phyloP scores from a whole-genome alignment of 2,113 vertebrate genomes.

The Gymnorhina tibicen region DNA sequence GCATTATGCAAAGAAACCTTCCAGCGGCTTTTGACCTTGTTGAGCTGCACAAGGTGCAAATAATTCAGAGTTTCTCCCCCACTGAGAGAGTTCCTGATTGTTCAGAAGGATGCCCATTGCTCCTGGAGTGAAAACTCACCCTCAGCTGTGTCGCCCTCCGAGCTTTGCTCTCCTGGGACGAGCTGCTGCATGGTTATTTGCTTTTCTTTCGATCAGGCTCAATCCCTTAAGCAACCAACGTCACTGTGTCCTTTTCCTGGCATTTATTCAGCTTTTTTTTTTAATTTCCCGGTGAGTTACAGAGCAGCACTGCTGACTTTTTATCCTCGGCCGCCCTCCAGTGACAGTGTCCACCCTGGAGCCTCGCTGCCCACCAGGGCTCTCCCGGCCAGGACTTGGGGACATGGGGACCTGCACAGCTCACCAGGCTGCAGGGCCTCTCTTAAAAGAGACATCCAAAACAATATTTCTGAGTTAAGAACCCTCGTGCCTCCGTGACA shows the following conservation, averaged over 20 bases:
- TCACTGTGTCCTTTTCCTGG: not conserved
- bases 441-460: rapidly evolving
- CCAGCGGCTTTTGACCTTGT: not conserved
- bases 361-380: rapidly evolving
- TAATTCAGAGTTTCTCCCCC: not conserved
- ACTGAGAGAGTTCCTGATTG: not conserved
- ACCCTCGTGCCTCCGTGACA: not conserved
- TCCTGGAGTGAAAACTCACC: not conserved
- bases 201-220: not conserved
- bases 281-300: rapidly evolving
- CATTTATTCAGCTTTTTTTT: not conserved
- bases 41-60: not conserved
- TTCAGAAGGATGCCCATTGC: not conserved
- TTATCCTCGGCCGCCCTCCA: conserved; percentile 10
- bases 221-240: not conserved
- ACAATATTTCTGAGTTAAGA: not conserved
- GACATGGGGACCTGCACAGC: not conserved
- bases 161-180: not conserved
- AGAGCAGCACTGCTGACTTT: not conserved
- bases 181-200: not conserved
- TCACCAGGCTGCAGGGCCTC: not conserved
- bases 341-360: not conserved
- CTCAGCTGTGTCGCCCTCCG: not conserved
- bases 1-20: not conserved
- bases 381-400: not conserved